phyloP scores from a whole-genome alignment of 2,888 invertebrate genomes.

The Cryptophagus acutangulus region DNA sequence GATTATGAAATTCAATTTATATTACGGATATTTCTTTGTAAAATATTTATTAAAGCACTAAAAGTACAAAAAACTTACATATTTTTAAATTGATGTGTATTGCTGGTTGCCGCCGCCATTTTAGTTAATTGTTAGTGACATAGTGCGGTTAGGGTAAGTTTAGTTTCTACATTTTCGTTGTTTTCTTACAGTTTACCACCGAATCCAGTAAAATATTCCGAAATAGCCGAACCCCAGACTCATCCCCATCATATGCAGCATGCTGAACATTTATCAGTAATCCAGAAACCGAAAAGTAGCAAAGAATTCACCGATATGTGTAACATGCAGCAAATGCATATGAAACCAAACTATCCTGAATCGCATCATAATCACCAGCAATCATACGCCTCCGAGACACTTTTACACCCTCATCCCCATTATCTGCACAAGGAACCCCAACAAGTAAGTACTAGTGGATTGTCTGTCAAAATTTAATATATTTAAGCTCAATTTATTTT shows the following conservation, averaged over 20 bases:
- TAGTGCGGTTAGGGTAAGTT: too few relatives aligned
- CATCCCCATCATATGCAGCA: not conserved
- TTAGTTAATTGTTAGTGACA: too few relatives aligned
- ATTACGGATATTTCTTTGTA: too few relatives aligned
- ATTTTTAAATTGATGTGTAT: too few relatives aligned
- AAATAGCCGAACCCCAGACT: constrained; percentile 36
- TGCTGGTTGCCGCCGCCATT: too few relatives aligned
- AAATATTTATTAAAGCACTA: too few relatives aligned
- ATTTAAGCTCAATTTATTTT: too few relatives aligned
- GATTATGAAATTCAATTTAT: too few relatives aligned
- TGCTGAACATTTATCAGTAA: constrained; percentile 18
- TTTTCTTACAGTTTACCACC: constrained; percentile 16
- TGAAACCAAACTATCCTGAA: constrained; percentile 32
- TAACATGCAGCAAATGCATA: constrained; percentile 35
- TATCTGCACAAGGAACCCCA: constrained; percentile 36
- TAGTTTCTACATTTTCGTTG: too few relatives aligned
- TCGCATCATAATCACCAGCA: constrained; percentile 22
- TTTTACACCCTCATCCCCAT: constrained; percentile 35
- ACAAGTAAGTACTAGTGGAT: constrained; percentile 26
- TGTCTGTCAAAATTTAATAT: too few relatives aligned
- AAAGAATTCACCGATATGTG: constrained; percentile 44
- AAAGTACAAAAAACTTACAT: too few relatives aligned
- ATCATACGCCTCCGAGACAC: too few relatives aligned
- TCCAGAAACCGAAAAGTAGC: constrained; percentile 41
- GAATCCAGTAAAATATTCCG: constrained; percentile 45